A percentile compares a stretch with the other conserved stretches of the same genome.
phyloP scores from a whole-genome alignment of 2,888 invertebrate species.

The Catocala nupta region DNA sequence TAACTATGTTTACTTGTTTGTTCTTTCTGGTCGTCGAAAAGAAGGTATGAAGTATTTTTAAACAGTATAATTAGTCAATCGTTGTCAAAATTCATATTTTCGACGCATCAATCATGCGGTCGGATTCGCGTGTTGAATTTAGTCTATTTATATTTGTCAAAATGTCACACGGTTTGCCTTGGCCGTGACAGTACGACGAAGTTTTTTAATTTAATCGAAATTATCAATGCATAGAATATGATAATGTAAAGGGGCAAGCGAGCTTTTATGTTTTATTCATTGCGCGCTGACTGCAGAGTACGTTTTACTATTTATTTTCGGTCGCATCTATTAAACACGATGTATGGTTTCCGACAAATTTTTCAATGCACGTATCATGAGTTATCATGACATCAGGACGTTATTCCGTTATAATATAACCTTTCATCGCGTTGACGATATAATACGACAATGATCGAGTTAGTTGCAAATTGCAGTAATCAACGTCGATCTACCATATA shows the following conservation, averaged over 20 bases:
- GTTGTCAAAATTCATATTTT: too few relatives aligned
- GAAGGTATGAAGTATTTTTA: too few relatives aligned
- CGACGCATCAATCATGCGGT: too few relatives aligned
- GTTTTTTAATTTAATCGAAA: constrained; percentile 11
- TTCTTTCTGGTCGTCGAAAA: too few relatives aligned
- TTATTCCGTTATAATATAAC: too few relatives aligned
- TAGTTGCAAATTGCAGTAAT: constrained; percentile 33
- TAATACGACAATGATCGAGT: constrained; percentile 1
- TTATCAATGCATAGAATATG: constrained; percentile 28
- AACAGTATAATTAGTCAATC: too few relatives aligned
- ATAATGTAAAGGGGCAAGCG: constrained; percentile 12
- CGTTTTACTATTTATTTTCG: constrained; percentile 25
- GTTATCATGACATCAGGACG: too few relatives aligned
- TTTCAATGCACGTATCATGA: constrained; percentile 20
- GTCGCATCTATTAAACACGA: constrained; percentile 16
- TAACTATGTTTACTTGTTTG: too few relatives aligned
- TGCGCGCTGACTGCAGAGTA: neutral
- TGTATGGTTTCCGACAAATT: constrained; percentile 18
- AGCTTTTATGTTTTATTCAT: constrained; percentile 15
- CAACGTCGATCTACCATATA: constrained; percentile 10
- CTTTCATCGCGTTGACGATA: neutral
- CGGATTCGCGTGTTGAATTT: too few relatives aligned
- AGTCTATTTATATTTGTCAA: too few relatives aligned
- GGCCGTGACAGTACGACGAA: neutral
- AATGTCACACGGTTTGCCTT: neutral